A percentile compares a stretch with the other conserved stretches of the same genome.
Conservation (phyloP, 2,797 vertebrate genomes). For the Siniperca undulata region DNA sequence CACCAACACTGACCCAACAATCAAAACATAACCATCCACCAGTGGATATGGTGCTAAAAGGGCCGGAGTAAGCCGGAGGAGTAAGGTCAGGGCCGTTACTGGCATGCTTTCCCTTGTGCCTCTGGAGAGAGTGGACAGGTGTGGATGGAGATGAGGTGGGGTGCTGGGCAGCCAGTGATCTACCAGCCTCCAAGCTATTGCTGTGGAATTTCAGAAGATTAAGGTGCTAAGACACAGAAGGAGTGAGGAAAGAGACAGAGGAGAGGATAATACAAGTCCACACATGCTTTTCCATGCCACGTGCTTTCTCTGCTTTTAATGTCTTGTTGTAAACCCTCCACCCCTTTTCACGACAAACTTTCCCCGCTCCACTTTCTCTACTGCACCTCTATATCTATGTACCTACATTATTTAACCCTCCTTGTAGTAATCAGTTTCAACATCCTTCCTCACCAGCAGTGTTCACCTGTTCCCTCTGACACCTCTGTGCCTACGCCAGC, state of each 20-base stretch:
- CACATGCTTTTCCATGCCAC: slow-evolving; percentile 49
- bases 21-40: not conserved
- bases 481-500: slow-evolving; percentile 27
- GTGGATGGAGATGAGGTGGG: slow-evolving; percentile 56
- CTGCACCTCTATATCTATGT: not conserved
- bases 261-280: slow-evolving; percentile 54
- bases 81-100: slow-evolving; percentile 33
- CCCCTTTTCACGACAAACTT: slow-evolving; percentile 20
- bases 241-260: slow-evolving; percentile 50
- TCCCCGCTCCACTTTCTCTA: slow-evolving; percentile 11
- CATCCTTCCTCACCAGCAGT: slow-evolving; percentile 9
- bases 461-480: slow-evolving; percentile 25
- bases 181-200: slow-evolving; percentile 63
- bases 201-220: slow-evolving; percentile 74
- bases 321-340: slow-evolving; percentile 42
- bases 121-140: slow-evolving; percentile 72
- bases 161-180: slow-evolving; percentile 26
- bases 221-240: slow-evolving; percentile 49
- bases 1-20: not conserved
- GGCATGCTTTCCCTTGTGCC: slow-evolving; percentile 42
- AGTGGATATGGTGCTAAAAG: not conserved
- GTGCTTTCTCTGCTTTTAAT: slow-evolving; percentile 30
- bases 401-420: slow-evolving; percentile 9
- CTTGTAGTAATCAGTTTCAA: not conserved
- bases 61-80: not conserved